Percentiles rank a stretch among this genome's conserved stretches.
Evolutionary conservation across 2,797 vertebrate genomes (phyloP).

Genomic region (Dermochelys coriacea): DNA sequence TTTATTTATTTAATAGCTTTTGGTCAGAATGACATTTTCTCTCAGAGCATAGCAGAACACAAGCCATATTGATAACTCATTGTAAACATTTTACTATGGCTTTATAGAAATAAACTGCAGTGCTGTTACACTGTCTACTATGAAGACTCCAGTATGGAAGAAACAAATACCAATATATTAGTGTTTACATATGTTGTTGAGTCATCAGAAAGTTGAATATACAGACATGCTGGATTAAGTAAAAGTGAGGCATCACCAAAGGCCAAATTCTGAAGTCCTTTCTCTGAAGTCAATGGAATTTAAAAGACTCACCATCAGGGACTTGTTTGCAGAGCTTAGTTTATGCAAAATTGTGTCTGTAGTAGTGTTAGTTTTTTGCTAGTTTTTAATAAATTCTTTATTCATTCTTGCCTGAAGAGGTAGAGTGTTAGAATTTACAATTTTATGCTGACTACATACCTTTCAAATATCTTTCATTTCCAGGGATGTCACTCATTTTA

Average conservation of each 20-base stretch:
- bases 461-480: not conserved
- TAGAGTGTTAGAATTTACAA: not conserved
- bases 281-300: not conserved
- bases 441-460: rapidly evolving
- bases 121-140: not conserved
- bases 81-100: slow-evolving; percentile 9
- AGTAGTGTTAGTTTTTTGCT: not conserved
- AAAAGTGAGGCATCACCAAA: not conserved
- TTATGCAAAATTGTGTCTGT: not conserved
- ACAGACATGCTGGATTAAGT: not conserved
- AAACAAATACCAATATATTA: not conserved
- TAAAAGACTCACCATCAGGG: not conserved
- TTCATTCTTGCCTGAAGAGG: rapidly evolving
- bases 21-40: slow-evolving; percentile 5
- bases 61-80: slow-evolving; percentile 11
- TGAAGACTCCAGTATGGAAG: not conserved
- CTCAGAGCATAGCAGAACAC: not conserved
- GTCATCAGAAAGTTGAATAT: not conserved
- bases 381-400: not conserved
- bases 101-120: slow-evolving; percentile 26
- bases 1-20: slow-evolving; percentile 10
- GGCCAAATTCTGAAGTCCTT: not conserved
- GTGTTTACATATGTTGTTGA: not conserved
- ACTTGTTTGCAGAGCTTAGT: not conserved
- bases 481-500: not conserved